These are phyloP conservation scores for Euura lappo DNA, from an alignment of 1,140 invertebrate species.

Conservation along the genomic window DNA sequence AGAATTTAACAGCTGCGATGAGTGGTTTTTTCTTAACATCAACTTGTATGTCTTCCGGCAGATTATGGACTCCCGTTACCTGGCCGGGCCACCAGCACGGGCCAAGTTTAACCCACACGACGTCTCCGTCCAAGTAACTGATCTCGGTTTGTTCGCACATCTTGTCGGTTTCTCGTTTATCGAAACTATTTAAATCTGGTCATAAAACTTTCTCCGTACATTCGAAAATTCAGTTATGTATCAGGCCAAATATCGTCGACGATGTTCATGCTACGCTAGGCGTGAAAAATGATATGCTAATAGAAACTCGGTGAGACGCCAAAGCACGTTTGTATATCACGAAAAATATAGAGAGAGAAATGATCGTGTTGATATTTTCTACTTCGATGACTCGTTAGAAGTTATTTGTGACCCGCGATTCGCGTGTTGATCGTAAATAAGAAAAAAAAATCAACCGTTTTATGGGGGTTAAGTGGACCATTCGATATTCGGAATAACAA, in stretches of 20 bases:
- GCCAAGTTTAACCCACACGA: slow-evolving; percentile 83
- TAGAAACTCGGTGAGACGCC: not conserved
- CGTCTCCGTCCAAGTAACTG: slow-evolving; percentile 72
- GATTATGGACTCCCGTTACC: slow-evolving; percentile 68
- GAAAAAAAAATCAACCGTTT: not conserved
- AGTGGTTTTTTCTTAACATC: slow-evolving; percentile 71
- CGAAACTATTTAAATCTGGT: not conserved
- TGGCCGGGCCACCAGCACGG: slow-evolving; percentile 82
- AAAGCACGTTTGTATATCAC: not conserved
- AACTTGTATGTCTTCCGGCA: slow-evolving; percentile 66
- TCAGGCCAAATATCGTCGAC: too few species aligned
- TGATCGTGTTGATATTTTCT: too few species aligned
- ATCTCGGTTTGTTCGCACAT: slow-evolving; percentile 71
- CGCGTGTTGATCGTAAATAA: not conserved
- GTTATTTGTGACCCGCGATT: not conserved
- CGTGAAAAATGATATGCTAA: too few species aligned
- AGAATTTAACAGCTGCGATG: slow-evolving; percentile 81
- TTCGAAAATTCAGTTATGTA: too few species aligned
- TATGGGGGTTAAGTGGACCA: not conserved
- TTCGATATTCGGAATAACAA: not conserved
- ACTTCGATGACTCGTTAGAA: not conserved
- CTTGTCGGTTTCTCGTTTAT: slow-evolving; percentile 28
- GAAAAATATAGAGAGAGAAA: not conserved
- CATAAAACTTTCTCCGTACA: not conserved
- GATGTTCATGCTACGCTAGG: too few species aligned